phyloP scores from a whole-genome alignment of 2,888 invertebrate genomes.

The Dyspetes luteomarginatus region DNA sequence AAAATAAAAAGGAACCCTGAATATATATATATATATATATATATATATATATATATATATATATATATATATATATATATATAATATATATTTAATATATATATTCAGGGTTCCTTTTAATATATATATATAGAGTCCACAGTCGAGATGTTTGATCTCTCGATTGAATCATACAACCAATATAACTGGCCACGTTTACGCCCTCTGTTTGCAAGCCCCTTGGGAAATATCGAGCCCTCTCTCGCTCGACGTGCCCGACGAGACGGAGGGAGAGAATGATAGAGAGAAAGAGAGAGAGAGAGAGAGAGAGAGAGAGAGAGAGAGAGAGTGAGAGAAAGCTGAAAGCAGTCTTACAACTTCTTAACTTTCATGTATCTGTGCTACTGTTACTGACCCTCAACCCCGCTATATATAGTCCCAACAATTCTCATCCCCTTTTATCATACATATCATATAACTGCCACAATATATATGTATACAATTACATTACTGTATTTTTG shows the following conservation, averaged over 20 bases:
- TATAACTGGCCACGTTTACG: constrained; percentile 76
- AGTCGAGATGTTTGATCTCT: constrained; percentile 73
- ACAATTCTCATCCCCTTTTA: constrained; percentile 12
- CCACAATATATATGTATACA: constrained; percentile 21
- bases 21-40: background rate
- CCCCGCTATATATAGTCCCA: constrained; percentile 21
- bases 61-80: background rate
- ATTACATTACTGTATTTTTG: constrained; percentile 12
- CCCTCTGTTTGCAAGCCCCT: constrained; percentile 67
- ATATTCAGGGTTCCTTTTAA: too few relatives aligned
- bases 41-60: background rate
- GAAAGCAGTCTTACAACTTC: constrained; percentile 59
- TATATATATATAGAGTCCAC: constrained; percentile 14
- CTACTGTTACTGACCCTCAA: constrained; percentile 26
- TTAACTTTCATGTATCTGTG: constrained; percentile 58
- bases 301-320: background rate
- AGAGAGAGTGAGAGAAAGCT: constrained; percentile 53
- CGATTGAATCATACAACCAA: constrained; percentile 77
- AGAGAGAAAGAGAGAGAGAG: constrained; percentile 27
- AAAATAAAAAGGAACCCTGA: background rate
- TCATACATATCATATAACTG: too few relatives aligned
- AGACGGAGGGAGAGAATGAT: constrained; percentile 16
- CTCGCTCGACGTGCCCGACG: constrained; percentile 62
- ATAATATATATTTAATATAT: background rate
- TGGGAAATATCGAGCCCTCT: constrained; percentile 73